phyloP scores from a whole-genome alignment of 2,113 vertebrate genomes.

The Rhadina sibilatrix region DNA sequence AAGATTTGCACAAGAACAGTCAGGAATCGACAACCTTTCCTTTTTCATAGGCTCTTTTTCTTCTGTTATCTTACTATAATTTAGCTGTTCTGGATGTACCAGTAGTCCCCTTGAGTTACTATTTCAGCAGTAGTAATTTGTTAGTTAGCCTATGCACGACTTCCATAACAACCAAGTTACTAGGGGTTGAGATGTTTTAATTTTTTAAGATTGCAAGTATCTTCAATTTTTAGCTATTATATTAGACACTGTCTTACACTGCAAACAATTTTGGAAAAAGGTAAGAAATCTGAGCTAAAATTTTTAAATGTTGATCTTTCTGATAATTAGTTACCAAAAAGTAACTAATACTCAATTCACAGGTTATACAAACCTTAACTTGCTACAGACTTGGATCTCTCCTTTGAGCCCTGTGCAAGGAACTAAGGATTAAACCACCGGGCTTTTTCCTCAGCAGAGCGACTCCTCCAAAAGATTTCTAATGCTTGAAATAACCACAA shows the following conservation, averaged over 20 bases:
- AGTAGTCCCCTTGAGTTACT: background rate
- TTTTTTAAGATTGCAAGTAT: constrained; percentile 23
- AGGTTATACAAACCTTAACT: constrained; percentile 35
- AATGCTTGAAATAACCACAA: constrained; percentile 69
- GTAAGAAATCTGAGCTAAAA: background rate
- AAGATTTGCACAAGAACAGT: background rate
- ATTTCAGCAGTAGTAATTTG: background rate
- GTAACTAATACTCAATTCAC: background rate
- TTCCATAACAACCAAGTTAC: constrained; percentile 21
- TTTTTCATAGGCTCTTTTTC: background rate
- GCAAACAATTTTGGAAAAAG: background rate
- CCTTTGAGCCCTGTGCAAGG: constrained; percentile 29
- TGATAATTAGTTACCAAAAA: background rate
- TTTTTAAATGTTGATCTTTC: background rate
- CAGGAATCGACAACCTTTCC: background rate
- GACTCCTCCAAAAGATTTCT: constrained; percentile 58
- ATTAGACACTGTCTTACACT: constrained; percentile 33
- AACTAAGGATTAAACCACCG: constrained; percentile 25
- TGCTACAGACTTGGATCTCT: background rate
- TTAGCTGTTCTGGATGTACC: background rate
- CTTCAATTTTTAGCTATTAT: background rate
- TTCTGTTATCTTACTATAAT: background rate
- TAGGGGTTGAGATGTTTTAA: fast-evolving
- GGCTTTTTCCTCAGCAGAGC: background rate
- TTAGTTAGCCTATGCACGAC: background rate